These are phyloP conservation scores for Amyelois transitella DNA, from an alignment of 1,140 invertebrate genomes.

Conservation along the genomic window DNA sequence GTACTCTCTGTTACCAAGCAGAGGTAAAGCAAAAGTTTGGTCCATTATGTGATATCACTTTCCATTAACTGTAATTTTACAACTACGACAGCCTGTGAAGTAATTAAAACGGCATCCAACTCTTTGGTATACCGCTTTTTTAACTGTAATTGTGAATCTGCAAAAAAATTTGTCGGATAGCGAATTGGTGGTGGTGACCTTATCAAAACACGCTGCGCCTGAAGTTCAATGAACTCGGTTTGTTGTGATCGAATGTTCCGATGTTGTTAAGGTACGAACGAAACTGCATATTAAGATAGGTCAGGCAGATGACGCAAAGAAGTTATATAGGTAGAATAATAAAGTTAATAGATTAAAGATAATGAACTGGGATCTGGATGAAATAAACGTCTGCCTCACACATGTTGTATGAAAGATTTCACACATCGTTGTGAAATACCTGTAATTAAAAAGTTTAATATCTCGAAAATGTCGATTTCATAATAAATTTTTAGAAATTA, in stretches of 20 bases:
- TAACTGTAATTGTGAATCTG: constrained; percentile 56
- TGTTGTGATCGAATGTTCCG: constrained; percentile 20
- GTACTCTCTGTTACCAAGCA: no score
- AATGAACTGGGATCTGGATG: no score
- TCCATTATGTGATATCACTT: constrained; percentile 56
- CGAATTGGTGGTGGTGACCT: constrained; percentile 61
- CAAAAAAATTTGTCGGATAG: constrained; percentile 51
- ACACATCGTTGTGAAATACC: no score
- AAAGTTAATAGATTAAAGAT: no score
- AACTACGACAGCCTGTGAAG: constrained; percentile 60
- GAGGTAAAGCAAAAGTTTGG: constrained; percentile 6
- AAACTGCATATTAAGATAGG: constrained; percentile 3
- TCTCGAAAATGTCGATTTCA: no score
- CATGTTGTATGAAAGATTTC: no score
- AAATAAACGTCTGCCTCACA: no score
- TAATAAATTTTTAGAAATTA: no score
- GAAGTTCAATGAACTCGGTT: constrained; percentile 27
- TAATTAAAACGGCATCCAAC: constrained; percentile 64
- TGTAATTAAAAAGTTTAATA: no score
- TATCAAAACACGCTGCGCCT: constrained; percentile 50
- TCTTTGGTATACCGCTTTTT: constrained; percentile 41
- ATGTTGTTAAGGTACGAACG: background rate
- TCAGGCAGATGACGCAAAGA: no score
- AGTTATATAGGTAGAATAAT: no score
- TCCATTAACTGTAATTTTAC: constrained; percentile 59